A percentile compares a stretch with the other conserved stretches of the same genome.
Evolutionary conservation across 2,113 vertebrate genomes (phyloP).

Genomic region (Lycaon pictus): DNA sequence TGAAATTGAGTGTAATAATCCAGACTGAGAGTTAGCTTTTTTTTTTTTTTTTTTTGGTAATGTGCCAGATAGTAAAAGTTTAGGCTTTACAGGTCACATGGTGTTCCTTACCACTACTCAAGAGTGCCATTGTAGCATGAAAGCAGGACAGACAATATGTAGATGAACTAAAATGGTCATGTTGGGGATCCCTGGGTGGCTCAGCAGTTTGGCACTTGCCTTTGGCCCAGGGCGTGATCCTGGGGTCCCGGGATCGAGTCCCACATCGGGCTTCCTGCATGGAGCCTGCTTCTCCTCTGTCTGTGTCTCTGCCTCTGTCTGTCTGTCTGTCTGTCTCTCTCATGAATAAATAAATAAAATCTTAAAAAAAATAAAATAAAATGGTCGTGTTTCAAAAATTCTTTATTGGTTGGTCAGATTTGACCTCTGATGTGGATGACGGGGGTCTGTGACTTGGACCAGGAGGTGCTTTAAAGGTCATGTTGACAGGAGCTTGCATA

Average conservation of each 20-base stretch:
- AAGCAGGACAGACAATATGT: not conserved
- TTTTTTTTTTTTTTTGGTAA: not conserved
- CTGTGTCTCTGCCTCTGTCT: too few relatives aligned
- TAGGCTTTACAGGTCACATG: not conserved
- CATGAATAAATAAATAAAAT: too few relatives aligned
- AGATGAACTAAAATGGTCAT: not conserved
- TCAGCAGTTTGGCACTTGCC: too few relatives aligned
- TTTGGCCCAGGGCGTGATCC: too few relatives aligned
- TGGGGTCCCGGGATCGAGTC: too few relatives aligned
- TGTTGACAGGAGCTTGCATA: not conserved
- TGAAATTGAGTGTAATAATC: not conserved
- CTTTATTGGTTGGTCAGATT: not conserved
- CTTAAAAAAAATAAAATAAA: too few relatives aligned
- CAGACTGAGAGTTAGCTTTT: not conserved
- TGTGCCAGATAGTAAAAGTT: not conserved
- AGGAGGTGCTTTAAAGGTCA: not conserved
- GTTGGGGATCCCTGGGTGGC: not conserved
- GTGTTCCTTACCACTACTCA: not conserved
- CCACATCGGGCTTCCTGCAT: too few relatives aligned
- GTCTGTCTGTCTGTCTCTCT: too few relatives aligned
- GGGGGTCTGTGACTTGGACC: not conserved
- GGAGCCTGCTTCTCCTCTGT: too few relatives aligned
- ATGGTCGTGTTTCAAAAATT: not conserved
- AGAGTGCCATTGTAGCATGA: accelerated
- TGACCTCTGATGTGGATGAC: not conserved